Base-by-base conservation (phyloP, 2,888 invertebrate genomes). In the Drosophila dives region DNA sequence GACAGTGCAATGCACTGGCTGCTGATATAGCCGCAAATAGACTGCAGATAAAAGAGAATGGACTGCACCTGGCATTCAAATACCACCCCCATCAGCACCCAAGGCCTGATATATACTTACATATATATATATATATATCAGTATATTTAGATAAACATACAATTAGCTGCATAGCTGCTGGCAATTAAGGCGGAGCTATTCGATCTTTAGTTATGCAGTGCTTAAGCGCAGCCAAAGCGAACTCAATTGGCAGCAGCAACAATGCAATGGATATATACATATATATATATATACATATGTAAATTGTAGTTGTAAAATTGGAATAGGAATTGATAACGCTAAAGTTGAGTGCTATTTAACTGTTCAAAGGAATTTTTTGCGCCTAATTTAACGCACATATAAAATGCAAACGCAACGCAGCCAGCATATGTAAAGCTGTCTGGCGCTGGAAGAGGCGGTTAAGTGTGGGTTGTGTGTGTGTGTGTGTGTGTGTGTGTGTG, bases 381-480 rank as follows among this genome's bases (percentile, higher is more conserved):
- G 86, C 59, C 81, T 83, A 86, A 83, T 84, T 84, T 79, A 81
- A 74, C 72, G 66, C 81, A 64, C 69, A 49, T 34, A 63, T 56
- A 62, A 66, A 66, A 54, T 40, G 60, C 59, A 64, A 67, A 63
- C 64, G 64, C 71, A 81, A 78, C 81, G 81, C 81, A 84, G 70
- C 74, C 66, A 81, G 76, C 81, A 84, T 84, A 84, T 74, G 75
- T 69, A 63, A 77, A 85, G 69, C 55, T 66, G 69, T 71, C 65
- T 58, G 70, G 53, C 55, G 36, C 42, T 38, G 17, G 23, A 15
- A 23, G 15, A 8, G 15, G 23, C 15, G 12, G 15, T 7, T 15
- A 8, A 23, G 45, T 23, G 45, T 26, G 23, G 15, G 12, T 10
- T 33, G 17, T 26, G 26, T 26, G 0, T 0, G 26, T 26, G 5